A percentile compares a stretch with the other conserved stretches of the same genome.
Conservation (phyloP, 1,140 invertebrate species). For the Phthorimaea operculella region DNA sequence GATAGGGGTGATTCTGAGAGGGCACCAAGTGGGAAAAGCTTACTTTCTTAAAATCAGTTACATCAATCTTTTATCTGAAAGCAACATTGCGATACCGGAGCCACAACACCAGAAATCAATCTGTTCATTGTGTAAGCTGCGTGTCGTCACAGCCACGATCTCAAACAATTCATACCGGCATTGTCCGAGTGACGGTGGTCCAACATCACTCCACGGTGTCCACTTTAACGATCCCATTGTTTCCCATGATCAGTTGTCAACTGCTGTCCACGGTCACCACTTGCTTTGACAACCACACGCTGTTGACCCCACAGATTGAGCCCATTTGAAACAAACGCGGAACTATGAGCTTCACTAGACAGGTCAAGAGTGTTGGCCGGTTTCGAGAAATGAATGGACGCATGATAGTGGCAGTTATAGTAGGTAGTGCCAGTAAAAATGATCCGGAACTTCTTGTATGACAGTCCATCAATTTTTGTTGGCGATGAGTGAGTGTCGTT, state of each 20-base stretch:
- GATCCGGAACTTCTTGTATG: conserved; percentile 43
- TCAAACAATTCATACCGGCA: conserved; percentile 12
- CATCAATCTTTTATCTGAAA: no score
- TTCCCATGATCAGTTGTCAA: conserved; percentile 57
- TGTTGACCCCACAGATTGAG: background rate
- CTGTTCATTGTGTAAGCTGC: conserved; percentile 11
- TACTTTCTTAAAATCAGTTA: no score
- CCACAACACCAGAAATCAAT: no score
- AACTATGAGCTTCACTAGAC: background rate
- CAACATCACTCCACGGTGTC: conserved; percentile 47
- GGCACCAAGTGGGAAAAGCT: no score
- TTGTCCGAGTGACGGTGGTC: conserved; percentile 51
- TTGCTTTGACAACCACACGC: conserved; percentile 19
- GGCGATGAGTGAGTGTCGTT: conserved; percentile 12
- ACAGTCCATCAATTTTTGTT: conserved; percentile 54
- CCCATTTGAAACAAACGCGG: background rate
- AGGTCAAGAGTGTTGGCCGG: conserved; percentile 11
- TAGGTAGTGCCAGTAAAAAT: conserved; percentile 51
- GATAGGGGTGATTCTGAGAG: no score
- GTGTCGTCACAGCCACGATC: conserved; percentile 23
- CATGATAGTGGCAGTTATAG: conserved; percentile 41
- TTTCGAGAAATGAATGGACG: conserved; percentile 47
- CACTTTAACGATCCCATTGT: conserved; percentile 61
- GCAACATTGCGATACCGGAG: no score
- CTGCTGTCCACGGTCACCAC: conserved; percentile 36